These are phyloP conservation scores for Xiphydria camelus DNA, from an alignment of 2,888 invertebrate genomes.

Conservation along the genomic window DNA sequence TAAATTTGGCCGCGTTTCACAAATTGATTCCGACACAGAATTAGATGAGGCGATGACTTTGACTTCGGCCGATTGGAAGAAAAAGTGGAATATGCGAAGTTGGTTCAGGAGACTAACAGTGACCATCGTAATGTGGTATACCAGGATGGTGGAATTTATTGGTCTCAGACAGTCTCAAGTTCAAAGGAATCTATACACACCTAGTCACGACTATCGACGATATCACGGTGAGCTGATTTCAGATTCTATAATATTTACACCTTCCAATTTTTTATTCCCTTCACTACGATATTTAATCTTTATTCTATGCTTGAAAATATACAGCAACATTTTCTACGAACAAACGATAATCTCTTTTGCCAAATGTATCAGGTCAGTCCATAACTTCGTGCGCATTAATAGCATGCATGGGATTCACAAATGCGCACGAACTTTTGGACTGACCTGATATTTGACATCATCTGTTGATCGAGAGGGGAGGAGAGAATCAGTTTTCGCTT, in stretches of 20 bases:
- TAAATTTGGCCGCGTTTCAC: conserved; percentile 24
- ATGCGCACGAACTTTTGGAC: no score
- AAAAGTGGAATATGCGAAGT: conserved; percentile 28
- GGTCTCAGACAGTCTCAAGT: conserved; percentile 34
- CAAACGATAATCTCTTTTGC: conserved; percentile 3
- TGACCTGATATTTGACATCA: no score
- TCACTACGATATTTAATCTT: no score
- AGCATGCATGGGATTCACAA: no score
- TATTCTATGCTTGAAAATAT: no score
- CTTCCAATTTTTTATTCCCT: no score
- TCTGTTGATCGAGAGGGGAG: no score
- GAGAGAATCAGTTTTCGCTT: no score
- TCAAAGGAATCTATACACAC: conserved; percentile 27
- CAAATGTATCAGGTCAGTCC: no score
- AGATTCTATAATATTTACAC: no score
- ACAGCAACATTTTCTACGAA: no score
- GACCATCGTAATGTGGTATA: conserved; percentile 30
- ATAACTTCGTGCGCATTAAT: no score
- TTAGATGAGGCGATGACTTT: conserved; percentile 33
- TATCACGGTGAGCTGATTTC: conserved; percentile 37
- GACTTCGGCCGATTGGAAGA: conserved; percentile 18
- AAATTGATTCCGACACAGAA: conserved; percentile 45
- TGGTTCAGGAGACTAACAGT: conserved; percentile 27
- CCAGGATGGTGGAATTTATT: conserved; percentile 32
- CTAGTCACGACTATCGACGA: conserved; percentile 37